Conservation (phyloP, 2,797 vertebrate genomes). For the Leptatherina wallacei region DNA sequence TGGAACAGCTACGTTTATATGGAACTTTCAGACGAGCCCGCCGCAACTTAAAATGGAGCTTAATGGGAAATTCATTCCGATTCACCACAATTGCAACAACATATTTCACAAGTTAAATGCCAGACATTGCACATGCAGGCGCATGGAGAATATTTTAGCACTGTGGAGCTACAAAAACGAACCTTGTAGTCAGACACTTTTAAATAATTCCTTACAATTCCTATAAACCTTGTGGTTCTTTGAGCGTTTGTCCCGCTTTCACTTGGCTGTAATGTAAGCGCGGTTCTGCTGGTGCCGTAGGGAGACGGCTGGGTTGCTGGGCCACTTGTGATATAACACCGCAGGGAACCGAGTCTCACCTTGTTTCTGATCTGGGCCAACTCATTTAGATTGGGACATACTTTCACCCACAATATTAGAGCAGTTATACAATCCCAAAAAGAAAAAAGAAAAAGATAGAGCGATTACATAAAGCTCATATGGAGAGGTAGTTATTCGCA, state of each 20-base stretch:
- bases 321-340: slow-evolving; percentile 72
- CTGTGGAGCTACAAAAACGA: not conserved
- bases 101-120: not conserved
- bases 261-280: slow-evolving; percentile 55
- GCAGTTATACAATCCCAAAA: slow-evolving; percentile 56
- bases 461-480: slow-evolving; percentile 25
- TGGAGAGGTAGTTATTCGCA: not conserved
- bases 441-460: not conserved
- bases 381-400: slow-evolving; percentile 66
- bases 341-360: slow-evolving; percentile 69
- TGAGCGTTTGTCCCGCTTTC: slow-evolving; percentile 49
- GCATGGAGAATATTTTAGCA: not conserved
- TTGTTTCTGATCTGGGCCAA: slow-evolving; percentile 77
- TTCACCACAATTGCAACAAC: no score
- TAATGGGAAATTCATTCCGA: no score
- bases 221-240: slow-evolving; percentile 4
- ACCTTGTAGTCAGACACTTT: not conserved
- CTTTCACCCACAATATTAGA: slow-evolving; percentile 57
- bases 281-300: slow-evolving; percentile 23
- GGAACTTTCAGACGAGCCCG: no score
- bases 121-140: not conserved
- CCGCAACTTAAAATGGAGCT: no score
- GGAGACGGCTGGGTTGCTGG: slow-evolving; percentile 49
- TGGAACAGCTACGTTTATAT: no score
- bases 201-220: not conserved